Evolutionary conservation across 2,797 vertebrate genomes (phyloP), one percentile per base, ranked within the genome.

Genomic region (Nyctibius grandis): DNA sequence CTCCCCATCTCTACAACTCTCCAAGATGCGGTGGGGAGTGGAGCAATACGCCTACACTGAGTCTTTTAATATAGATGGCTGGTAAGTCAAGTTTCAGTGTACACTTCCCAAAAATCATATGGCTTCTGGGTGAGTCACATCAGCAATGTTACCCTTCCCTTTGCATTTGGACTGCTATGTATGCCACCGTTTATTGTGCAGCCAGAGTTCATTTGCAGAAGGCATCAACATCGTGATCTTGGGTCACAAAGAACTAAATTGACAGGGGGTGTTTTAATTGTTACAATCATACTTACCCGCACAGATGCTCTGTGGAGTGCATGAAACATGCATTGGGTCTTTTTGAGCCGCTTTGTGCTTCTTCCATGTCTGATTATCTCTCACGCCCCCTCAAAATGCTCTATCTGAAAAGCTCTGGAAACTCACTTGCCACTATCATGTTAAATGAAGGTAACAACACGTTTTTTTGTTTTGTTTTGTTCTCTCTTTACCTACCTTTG

Each of bases 81-180:
- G 21, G 21, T 40, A 95, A 78, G 23, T 42, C 23, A 87, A 47
- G 29, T 79, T 92, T 77, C 60, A 73, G 23, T 7, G 34, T 22
- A 48, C 31, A 63, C 8, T 83, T 87, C 26, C 44, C 63, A 13
- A 82, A 79, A 91, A 61, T 74, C 74, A 40, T 31, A 50, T 6
- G 63, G 50, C 60, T 90, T 69, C 47, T 67, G 45, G n/a, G 31
- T 88, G 77, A 92, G 74, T 78, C 70, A 91, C 59, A 60, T 53
- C 33, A 85, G 40, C 56, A 69, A 11, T 0, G 0, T 48, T 29
- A 70, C 51, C 34, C 38, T 76, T 82, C 42, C 56, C 29, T 85
- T 54, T 80, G 48, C 33, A 20, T 64, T 80, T 44, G 47, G 64
- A 31, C 51, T 92, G 64, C 80, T 56, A 45, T 18, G 1, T 31